Percentiles rank a stretch among this genome's conserved stretches.
Evolutionary conservation across 2,797 vertebrate genomes (phyloP).

Genomic region (Atherinosoma microstoma): DNA sequence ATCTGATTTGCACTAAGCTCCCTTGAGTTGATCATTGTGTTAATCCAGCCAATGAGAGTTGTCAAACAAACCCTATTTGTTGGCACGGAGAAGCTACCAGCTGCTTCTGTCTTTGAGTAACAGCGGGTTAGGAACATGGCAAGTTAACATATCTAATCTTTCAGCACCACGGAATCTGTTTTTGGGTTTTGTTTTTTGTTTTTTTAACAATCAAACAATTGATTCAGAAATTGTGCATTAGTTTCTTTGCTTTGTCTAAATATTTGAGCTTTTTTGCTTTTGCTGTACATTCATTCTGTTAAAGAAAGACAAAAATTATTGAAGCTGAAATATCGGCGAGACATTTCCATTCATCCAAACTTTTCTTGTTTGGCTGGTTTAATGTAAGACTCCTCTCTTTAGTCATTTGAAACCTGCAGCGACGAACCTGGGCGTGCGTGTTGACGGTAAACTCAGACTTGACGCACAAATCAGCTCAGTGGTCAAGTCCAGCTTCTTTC

Average conservation of each 20-base stretch:
- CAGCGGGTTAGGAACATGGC: neutral
- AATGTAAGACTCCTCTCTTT: too few relatives aligned
- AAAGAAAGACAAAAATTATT: too few relatives aligned
- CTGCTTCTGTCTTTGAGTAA: neutral
- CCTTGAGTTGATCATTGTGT: neutral
- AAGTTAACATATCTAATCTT: neutral
- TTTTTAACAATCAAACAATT: neutral
- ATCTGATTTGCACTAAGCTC: neutral
- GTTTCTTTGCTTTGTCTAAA: neutral
- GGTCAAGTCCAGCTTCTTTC: too few relatives aligned
- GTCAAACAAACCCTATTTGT: constrained; percentile 1
- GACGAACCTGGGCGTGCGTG: too few relatives aligned
- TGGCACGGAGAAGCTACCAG: neutral
- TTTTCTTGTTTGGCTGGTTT: too few relatives aligned
- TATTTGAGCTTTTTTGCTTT: neutral
- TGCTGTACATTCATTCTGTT: neutral
- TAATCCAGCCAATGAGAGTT: neutral
- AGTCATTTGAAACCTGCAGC: too few relatives aligned
- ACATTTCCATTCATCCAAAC: too few relatives aligned
- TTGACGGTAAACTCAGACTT: too few relatives aligned
- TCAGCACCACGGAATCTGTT: neutral
- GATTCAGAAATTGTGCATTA: too few relatives aligned
- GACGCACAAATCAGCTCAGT: too few relatives aligned
- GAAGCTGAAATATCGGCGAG: too few relatives aligned
- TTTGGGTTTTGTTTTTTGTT: neutral